phyloP scores from a whole-genome alignment of 1,140 invertebrate species.

The Metaphire vulgaris region DNA sequence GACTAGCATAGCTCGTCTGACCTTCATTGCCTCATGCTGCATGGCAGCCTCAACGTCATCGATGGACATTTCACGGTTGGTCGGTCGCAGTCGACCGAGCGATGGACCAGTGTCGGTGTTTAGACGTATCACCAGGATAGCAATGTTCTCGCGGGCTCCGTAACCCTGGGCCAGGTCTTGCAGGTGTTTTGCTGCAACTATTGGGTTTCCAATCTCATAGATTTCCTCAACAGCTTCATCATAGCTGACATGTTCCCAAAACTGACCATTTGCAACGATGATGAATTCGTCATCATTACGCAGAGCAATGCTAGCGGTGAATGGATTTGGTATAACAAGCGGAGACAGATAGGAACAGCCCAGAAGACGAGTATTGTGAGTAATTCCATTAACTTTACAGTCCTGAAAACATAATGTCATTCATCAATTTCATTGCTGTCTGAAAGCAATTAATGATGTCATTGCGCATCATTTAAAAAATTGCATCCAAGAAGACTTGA shows the following conservation, averaged over 20 bases:
- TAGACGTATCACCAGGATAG: slow-evolving; percentile 44
- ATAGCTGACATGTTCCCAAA: slow-evolving; percentile 46
- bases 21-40: slow-evolving; percentile 16
- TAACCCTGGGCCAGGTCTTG: slow-evolving; percentile 51
- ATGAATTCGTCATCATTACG: slow-evolving; percentile 45
- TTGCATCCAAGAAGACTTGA: no score
- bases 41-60: slow-evolving; percentile 30
- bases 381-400: slow-evolving; percentile 46
- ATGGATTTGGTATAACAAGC: slow-evolving; percentile 47
- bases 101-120: slow-evolving; percentile 29
- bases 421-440: no score
- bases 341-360: slow-evolving; percentile 50
- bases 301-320: slow-evolving; percentile 37
- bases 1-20: slow-evolving; percentile 5
- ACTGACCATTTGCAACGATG: slow-evolving; percentile 47
- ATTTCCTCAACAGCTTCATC: slow-evolving; percentile 48
- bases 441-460: no score
- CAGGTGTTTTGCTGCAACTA: slow-evolving; percentile 49
- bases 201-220: slow-evolving; percentile 45
- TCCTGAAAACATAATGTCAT: no score
- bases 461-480: no score
- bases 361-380: slow-evolving; percentile 42
- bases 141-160: slow-evolving; percentile 48
- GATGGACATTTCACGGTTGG: slow-evolving; percentile 27
- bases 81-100: slow-evolving; percentile 20